phyloP scores from a whole-genome alignment of 1,140 invertebrate genomes.

The Ceratosolen solmsi region DNA sequence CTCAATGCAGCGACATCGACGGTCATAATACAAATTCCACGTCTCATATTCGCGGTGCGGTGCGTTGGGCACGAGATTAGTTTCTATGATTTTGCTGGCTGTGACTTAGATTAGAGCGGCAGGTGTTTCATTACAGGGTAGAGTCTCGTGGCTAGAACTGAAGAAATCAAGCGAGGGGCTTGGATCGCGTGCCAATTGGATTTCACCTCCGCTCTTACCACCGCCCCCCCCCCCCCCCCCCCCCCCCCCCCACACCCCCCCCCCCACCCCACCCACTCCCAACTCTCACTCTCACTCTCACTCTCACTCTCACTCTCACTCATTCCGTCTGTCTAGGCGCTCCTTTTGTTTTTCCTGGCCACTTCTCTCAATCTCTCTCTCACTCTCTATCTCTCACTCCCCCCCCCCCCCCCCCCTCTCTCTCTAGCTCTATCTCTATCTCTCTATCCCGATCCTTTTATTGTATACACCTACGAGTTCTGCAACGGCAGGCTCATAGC shows the following conservation, averaged over 20 bases:
- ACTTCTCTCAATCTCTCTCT: not conserved
- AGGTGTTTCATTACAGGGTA: conserved; percentile 57
- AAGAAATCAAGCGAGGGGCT: not conserved
- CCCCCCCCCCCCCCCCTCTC: too few relatives aligned
- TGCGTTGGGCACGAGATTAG: conserved; percentile 19
- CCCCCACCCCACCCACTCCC: not conserved
- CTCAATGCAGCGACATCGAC: not conserved
- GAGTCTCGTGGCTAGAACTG: not conserved
- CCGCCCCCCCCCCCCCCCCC: not conserved
- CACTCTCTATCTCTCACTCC: not conserved
- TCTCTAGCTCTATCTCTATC: too few relatives aligned
- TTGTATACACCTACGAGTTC: conserved; percentile 42
- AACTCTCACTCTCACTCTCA: not conserved
- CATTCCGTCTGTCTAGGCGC: not conserved
- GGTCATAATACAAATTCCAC: not conserved
- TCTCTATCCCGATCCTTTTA: conserved; percentile 6
- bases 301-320: not conserved
- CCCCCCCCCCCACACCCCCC: not conserved
- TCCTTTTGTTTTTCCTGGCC: conserved; percentile 27
- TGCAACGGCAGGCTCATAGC: not conserved
- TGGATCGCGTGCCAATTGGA: conserved; percentile 56
- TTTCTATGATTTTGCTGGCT: conserved; percentile 34
- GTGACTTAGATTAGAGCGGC: conserved; percentile 46
- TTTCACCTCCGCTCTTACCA: not conserved
- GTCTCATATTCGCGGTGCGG: conserved; percentile 7